Evolutionary conservation across 2,888 invertebrate genomes (phyloP), one percentile per base, ranked within the genome.

Genomic region (Philopedon plagiatum): DNA sequence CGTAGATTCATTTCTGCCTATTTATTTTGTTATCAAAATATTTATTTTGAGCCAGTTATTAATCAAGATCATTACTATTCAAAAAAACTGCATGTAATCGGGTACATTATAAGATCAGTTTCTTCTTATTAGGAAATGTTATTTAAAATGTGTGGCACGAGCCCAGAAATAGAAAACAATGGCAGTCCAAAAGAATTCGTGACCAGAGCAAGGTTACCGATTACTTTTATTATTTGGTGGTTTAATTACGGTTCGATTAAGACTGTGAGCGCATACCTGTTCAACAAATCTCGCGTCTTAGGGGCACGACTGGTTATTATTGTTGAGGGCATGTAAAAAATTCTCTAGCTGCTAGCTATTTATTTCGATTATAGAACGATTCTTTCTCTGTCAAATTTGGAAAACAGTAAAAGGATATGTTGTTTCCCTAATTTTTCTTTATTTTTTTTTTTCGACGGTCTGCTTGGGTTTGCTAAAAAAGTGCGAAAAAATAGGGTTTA

Each of bases 101-200:
- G n/a, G n/a, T n/a, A n/a, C n/a, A n/a, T 62, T 13, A 21, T 29
- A 11, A n/a, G 7, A 8, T 11, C n/a, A 1, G 5, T 57, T 57
- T 58, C 29, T 29, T 54, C 61, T 41, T 68, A 68, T 54, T 60
- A 68, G 68, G 61, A 61, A 61, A 60, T 68, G 49, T 7, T 23
- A 23, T 49, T 49, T 54, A 61, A 62, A 61, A 68, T 61, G 51
- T 29, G 29, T 23, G 68, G 68, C 68, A 68, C 68, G 68, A 62
- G 61, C 54, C 56, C 61, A 68, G 68, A 61, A 68, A 68, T n/a
- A 60, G 68, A 68, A 68, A 68, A 68, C 68, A 68, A 68, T 62
- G 44, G 68, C 41, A 37, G 29, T 39, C 51, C 26, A 8, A 61
- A n/a, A 54, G 68, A 68, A 68, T 68, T 68, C 68, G 68, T 68